A percentile compares a stretch with the other conserved stretches of the same genome.
Evolutionary conservation across 2,888 invertebrate genomes (phyloP).

Genomic region (Xestia xanthographa): DNA sequence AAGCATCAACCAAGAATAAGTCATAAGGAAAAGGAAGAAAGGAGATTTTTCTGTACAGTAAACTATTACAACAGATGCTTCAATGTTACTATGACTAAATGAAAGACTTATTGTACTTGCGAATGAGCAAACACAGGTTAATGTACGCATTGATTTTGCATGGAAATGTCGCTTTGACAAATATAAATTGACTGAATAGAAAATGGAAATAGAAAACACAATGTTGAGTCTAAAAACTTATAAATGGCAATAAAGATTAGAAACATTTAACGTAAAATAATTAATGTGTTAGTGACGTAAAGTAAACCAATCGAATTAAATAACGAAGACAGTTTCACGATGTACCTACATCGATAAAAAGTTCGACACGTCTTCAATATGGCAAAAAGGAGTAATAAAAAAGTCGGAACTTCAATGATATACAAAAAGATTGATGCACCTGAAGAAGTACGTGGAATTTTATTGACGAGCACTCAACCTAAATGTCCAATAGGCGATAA

Average conservation of each 20-base stretch:
- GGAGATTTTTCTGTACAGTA: slow-evolving; percentile 29
- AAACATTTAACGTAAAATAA: slow-evolving; percentile 15
- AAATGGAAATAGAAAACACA: slow-evolving; percentile 49
- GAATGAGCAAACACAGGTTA: slow-evolving; percentile 66
- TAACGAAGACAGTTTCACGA: slow-evolving; percentile 8
- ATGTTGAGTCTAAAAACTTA: slow-evolving; percentile 29
- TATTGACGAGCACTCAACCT: slow-evolving; percentile 81
- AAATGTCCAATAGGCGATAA: slow-evolving; percentile 84
- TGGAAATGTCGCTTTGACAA: slow-evolving; percentile 56
- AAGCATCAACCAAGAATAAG: slow-evolving; percentile 47
- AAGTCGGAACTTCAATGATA: slow-evolving; percentile 48
- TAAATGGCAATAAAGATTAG: slow-evolving; percentile 18
- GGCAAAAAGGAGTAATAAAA: slow-evolving; percentile 33
- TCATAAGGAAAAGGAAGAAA: slow-evolving; percentile 46
- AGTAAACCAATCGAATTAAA: slow-evolving; percentile 26
- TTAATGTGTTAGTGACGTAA: slow-evolving; percentile 9
- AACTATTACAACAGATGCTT: slow-evolving; percentile 29
- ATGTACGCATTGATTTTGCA: slow-evolving; percentile 68
- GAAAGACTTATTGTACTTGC: slow-evolving; percentile 68
- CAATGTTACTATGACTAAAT: slow-evolving; percentile 31
- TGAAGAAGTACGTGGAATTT: slow-evolving; percentile 61
- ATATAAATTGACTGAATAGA: slow-evolving; percentile 47
- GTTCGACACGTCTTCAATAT: slow-evolving; percentile 7
- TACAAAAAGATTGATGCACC: slow-evolving; percentile 66
- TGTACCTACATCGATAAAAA: slow-evolving; percentile 31